These are phyloP conservation scores for Microtus oregoni DNA, from an alignment of 2,113 vertebrate species.

Conservation along the genomic window DNA sequence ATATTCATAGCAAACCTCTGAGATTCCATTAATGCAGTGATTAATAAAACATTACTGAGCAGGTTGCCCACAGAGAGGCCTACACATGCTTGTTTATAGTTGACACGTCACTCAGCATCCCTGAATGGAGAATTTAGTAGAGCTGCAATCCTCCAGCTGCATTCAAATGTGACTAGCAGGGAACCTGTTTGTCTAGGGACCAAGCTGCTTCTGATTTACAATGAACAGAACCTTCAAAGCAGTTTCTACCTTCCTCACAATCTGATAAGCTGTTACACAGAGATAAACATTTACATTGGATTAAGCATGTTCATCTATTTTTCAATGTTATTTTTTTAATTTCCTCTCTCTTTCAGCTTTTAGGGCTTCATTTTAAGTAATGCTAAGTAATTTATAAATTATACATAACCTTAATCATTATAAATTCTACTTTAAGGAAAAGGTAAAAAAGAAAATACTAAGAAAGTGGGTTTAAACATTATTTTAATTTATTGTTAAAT, in stretches of 20 bases:
- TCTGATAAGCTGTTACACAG: conserved; percentile 48
- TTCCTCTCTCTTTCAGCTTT: conserved; percentile 75
- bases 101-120: conserved; percentile 42
- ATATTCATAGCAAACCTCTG: conserved; percentile 44
- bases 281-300: conserved; percentile 70
- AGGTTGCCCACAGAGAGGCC: conserved; percentile 50
- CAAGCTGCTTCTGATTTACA: conserved; percentile 69
- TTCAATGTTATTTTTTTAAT: conserved; percentile 81
- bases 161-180: conserved; percentile 41
- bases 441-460: conserved; percentile 81
- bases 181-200: conserved; percentile 60
- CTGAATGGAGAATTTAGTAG: conserved; percentile 63
- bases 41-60: conserved; percentile 67
- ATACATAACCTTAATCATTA: conserved; percentile 76
- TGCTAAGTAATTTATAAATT: conserved; percentile 83
- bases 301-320: conserved; percentile 70
- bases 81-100: conserved; percentile 66
- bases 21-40: conserved; percentile 17
- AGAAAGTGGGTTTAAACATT: conserved; percentile 76
- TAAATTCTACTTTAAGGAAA: conserved; percentile 76
- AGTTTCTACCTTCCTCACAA: conserved; percentile 62
- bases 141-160: conserved; percentile 41
- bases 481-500: conserved; percentile 65
- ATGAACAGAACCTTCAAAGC: conserved; percentile 40
- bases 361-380: conserved; percentile 77